These are phyloP conservation scores for Leistus spinibarbis DNA, from an alignment of 2,888 invertebrate genomes.

Conservation along the genomic window DNA sequence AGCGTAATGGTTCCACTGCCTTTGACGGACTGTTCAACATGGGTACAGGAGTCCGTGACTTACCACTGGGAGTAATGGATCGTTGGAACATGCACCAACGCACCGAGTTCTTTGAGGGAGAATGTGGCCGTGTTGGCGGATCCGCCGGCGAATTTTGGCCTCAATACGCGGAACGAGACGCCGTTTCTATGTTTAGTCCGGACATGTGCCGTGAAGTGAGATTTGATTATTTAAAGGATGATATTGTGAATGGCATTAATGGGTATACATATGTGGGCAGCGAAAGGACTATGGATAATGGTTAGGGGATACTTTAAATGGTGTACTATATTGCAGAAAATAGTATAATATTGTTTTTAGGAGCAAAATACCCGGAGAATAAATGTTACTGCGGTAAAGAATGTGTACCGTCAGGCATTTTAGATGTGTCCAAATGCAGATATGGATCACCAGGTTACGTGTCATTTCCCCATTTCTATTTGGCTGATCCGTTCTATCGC, in stretches of 20 bases:
- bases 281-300: slow-evolving; percentile 70
- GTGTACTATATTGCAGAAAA: not conserved
- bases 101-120: slow-evolving; percentile 59
- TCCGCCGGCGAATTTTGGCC: slow-evolving; percentile 84
- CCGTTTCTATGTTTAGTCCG: slow-evolving; percentile 70
- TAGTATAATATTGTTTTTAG: slow-evolving; percentile 53
- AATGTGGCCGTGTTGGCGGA: slow-evolving; percentile 69
- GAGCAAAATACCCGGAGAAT: slow-evolving; percentile 65
- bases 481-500: slow-evolving; percentile 72
- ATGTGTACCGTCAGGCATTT: slow-evolving; percentile 73
- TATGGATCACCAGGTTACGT: slow-evolving; percentile 83
- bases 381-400: slow-evolving; percentile 76
- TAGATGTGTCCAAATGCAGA: slow-evolving; percentile 80
- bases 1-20: slow-evolving; percentile 77
- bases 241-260: slow-evolving; percentile 63
- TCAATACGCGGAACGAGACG: slow-evolving; percentile 65
- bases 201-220: slow-evolving; percentile 76
- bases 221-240: slow-evolving; percentile 67
- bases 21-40: slow-evolving; percentile 81
- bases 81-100: slow-evolving; percentile 73
- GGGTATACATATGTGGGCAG: slow-evolving; percentile 73
- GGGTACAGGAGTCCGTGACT: slow-evolving; percentile 69
- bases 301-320: slow-evolving; percentile 52
- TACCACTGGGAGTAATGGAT: slow-evolving; percentile 71
- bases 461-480: slow-evolving; percentile 83